Evolutionary conservation across 2,113 vertebrate genomes (phyloP).

Genomic region (Aptenodytes forsteri): DNA sequence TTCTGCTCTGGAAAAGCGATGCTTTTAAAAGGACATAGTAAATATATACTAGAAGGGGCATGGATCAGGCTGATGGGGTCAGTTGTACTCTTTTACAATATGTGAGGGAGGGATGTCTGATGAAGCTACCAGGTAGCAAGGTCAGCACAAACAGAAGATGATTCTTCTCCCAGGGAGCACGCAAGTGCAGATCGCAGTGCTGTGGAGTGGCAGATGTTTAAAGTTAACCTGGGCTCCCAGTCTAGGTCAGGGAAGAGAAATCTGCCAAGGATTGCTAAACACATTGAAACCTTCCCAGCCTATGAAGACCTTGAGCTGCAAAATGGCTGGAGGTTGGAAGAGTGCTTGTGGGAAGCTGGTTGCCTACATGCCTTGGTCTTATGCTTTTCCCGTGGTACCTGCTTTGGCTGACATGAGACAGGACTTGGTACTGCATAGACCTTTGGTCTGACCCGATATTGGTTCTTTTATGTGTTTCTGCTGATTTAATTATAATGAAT

Average conservation of each 20-base stretch:
- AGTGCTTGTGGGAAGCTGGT: neutral
- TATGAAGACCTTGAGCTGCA: neutral
- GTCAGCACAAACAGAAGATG: neutral
- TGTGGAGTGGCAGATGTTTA: neutral
- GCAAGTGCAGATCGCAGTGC: neutral
- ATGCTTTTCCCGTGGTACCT: neutral
- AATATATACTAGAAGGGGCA: neutral
- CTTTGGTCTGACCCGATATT: neutral
- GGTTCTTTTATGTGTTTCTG: neutral
- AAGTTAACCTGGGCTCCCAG: neutral
- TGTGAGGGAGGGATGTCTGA: neutral
- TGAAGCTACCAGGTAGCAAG: neutral
- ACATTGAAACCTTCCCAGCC: neutral
- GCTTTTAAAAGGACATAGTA: neutral
- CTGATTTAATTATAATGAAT: neutral
- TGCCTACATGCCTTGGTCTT: neutral
- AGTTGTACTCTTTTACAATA: neutral
- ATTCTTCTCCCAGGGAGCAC: neutral
- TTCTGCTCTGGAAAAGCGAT: neutral
- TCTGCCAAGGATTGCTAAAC: neutral
- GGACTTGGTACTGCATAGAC: neutral
- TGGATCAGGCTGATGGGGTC: neutral
- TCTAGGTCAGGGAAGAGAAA: neutral
- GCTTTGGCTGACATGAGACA: neutral
- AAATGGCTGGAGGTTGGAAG: neutral